Evolutionary conservation across 2,113 vertebrate genomes (phyloP), one percentile per base, ranked within the genome.

Genomic region (Oreochromis tanganicae): DNA sequence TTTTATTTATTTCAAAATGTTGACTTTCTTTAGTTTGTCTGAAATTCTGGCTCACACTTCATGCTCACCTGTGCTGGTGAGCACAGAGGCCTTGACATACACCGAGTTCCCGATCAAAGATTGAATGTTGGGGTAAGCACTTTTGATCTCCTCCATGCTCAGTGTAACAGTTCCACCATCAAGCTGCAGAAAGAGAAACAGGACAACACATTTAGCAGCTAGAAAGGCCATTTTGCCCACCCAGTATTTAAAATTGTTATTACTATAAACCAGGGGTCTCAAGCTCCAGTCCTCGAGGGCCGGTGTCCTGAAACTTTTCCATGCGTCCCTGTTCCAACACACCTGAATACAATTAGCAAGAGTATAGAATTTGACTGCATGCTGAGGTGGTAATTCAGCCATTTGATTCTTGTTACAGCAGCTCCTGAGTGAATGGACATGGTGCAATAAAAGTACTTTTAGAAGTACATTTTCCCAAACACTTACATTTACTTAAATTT

Each of bases 11-110:
- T 56, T 61, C 10, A 59, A 57, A 52, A 38, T 36, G 4, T 46
- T 48, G 41, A 11, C 43, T 63, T 16, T 21, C 1, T n/a, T n/a
- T 24, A 24, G 32, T 52, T 38, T 43, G 16, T 29, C 55, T 17
- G 59, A 14, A 52, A 63, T 50, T 46, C 13, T n/a, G 2, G 3
- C 27, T 32, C 73, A 63, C 19, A 27, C 7, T 16, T 80, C 7
- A 21, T 66, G 5, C 9, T 87, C 85, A 97, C 96, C 96, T 84
- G 96, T 46, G 10, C 55, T 86, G 57, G 96, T 97, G 88, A 97
- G 87, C 21, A 97, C 96, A 1, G 96, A 97, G 6, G 95, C 96
- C 78, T 96, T 96, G 80, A 97, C 89, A 4, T 97, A 97, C 41
- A 97, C 61, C 8, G 94, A 95, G 50, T 86, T 83, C 6, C 95